phyloP scores from a whole-genome alignment of 2,113 vertebrate genomes.

The Lucifuga dentata region DNA sequence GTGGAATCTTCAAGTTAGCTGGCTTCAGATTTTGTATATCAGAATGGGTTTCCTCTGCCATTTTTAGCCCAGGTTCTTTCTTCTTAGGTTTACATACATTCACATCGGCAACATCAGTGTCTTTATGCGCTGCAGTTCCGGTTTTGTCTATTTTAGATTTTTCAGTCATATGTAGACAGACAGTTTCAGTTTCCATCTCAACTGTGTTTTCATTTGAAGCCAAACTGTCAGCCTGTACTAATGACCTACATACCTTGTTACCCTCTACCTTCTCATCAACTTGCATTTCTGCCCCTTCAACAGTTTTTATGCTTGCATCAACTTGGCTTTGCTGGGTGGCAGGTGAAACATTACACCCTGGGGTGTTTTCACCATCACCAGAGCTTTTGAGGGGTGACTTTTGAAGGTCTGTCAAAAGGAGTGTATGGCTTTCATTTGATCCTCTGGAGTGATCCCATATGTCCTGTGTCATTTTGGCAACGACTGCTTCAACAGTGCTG shows the following conservation, averaged over 20 bases:
- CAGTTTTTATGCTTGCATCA: conserved; percentile 55
- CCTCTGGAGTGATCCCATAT: conserved; percentile 61
- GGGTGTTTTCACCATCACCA: conserved; percentile 20
- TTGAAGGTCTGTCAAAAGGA: conserved; percentile 58
- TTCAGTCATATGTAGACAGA: background rate
- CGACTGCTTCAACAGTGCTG: conserved; percentile 16
- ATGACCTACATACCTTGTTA: background rate
- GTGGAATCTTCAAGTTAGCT: background rate
- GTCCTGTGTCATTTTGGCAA: conserved; percentile 41
- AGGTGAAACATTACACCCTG: conserved; percentile 52
- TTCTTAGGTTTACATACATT: conserved; percentile 14
- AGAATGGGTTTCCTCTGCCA: background rate
- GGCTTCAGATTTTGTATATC: conserved; percentile 11
- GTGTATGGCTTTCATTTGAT: conserved; percentile 57
- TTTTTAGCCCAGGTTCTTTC: conserved; percentile 15
- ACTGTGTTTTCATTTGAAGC: conserved; percentile 28
- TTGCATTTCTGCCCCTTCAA: conserved; percentile 58
- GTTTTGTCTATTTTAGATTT: conserved; percentile 8
- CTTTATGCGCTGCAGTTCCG: conserved; percentile 10
- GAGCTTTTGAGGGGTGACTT: conserved; percentile 52
- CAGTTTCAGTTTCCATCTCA: conserved; percentile 50
- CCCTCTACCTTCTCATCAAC: conserved; percentile 45
- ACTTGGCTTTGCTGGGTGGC: conserved; percentile 39
- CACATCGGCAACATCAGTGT: background rate
- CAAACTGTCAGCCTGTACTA: background rate